Conservation (phyloP, 2,888 invertebrate species). For the Hemithea aestivaria region DNA sequence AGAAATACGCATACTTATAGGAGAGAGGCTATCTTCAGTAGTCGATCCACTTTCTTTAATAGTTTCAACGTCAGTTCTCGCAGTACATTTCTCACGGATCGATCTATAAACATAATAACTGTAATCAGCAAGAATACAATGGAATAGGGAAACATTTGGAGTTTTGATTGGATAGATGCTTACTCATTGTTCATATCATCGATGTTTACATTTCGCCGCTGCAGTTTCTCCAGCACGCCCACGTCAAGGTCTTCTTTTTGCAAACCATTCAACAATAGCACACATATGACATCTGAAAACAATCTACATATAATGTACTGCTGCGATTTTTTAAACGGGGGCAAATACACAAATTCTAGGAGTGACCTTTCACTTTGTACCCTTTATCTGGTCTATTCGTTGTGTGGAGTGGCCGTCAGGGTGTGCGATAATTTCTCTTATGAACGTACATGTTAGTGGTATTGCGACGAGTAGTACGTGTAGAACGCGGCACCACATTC, state of each 20-base stretch:
- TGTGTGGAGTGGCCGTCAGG: constrained; percentile 44
- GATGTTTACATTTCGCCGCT: constrained; percentile 57
- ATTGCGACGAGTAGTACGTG: constrained; percentile 49
- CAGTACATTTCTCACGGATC: constrained; percentile 1
- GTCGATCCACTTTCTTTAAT: no score
- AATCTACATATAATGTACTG: constrained; percentile 1
- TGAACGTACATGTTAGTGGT: constrained; percentile 70
- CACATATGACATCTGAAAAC: constrained; percentile 66
- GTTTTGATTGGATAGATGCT: constrained; percentile 15
- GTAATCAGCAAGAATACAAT: constrained; percentile 2
- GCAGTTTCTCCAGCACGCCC: constrained; percentile 52
- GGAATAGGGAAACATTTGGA: background rate
- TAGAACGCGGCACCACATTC: constrained; percentile 61
- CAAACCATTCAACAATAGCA: constrained; percentile 61
- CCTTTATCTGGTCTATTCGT: constrained; percentile 53
- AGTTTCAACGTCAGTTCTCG: no score
- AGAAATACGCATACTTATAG: no score
- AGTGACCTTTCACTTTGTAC: constrained; percentile 46
- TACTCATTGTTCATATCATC: constrained; percentile 58
- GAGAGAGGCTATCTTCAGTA: no score
- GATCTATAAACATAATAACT: constrained; percentile 7
- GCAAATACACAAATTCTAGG: constrained; percentile 5
- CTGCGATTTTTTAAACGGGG: constrained; percentile 2
- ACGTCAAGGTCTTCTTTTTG: constrained; percentile 64
- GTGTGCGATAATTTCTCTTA: constrained; percentile 39